Percentiles rank a stretch among this genome's conserved stretches.
Conservation (phyloP, 2,113 vertebrate species). For the Eubucco bourcierii region DNA sequence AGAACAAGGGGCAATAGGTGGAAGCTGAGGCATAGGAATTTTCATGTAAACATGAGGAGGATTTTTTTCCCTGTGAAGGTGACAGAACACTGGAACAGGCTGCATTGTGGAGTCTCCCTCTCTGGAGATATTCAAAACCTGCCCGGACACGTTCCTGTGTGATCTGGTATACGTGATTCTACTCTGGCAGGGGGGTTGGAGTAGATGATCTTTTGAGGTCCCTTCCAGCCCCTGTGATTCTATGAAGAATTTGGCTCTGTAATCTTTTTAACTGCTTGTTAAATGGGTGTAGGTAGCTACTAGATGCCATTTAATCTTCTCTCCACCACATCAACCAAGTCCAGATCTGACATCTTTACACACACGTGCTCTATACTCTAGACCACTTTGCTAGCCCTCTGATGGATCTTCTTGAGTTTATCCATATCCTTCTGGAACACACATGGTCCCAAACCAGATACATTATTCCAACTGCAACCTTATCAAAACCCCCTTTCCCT, state of each 20-base stretch:
- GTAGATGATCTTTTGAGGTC: no score
- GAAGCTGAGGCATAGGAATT: no score
- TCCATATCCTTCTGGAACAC: not conserved
- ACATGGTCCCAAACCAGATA: not conserved
- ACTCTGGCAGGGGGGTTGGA: no score
- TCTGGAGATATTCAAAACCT: no score
- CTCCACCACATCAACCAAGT: not conserved
- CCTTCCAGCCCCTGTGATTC: no score
- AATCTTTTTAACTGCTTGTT: not conserved
- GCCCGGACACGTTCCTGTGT: no score
- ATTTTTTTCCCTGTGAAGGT: no score
- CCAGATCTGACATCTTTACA: not conserved
- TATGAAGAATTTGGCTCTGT: not conserved
- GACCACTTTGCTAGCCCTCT: not conserved
- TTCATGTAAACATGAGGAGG: no score
- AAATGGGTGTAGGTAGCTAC: not conserved
- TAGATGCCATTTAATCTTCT: not conserved
- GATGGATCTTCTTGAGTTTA: not conserved
- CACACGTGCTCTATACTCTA: fast-evolving
- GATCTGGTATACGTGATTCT: no score
- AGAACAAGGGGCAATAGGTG: no score
- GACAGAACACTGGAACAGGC: no score
- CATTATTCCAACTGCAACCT: not conserved
- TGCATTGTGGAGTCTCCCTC: no score
- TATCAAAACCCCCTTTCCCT: fast-evolving